phyloP scores from a whole-genome alignment of 2,113 vertebrate genomes.

The Gopherus flavomarginatus region DNA sequence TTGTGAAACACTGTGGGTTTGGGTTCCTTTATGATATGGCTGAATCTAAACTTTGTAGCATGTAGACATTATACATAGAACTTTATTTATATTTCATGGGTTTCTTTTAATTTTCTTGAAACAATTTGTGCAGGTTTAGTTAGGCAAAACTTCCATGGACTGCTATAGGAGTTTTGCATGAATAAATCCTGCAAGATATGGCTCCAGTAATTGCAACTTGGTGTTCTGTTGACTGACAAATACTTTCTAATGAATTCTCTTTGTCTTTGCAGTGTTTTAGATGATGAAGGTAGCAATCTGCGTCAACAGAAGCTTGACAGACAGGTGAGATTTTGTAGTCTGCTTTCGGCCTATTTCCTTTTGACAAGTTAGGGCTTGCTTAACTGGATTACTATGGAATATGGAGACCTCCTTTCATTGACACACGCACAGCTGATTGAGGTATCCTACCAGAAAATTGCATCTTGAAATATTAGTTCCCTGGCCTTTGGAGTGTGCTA shows the following conservation, averaged over 20 bases:
- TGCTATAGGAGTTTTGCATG: neutral
- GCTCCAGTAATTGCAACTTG: neutral
- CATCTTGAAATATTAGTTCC: neutral
- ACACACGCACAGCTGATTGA: neutral
- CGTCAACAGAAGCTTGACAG: constrained; percentile 98
- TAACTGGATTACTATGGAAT: neutral
- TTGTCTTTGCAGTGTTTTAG: constrained; percentile 90
- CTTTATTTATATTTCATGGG: neutral
- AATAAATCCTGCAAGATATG: neutral
- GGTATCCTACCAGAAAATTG: neutral
- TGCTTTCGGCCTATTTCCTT: neutral
- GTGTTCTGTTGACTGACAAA: neutral
- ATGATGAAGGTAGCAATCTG: constrained; percentile 95
- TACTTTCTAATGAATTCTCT: constrained; percentile 8
- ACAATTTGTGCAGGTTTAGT: neutral
- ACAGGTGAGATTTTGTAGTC: constrained; percentile 85
- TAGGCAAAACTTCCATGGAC: neutral
- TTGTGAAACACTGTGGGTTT: neutral
- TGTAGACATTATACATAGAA: neutral
- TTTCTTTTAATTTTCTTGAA: neutral
- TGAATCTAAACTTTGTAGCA: neutral
- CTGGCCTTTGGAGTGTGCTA: neutral
- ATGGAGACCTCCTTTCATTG: neutral
- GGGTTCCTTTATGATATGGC: neutral
- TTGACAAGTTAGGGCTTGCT: neutral